Conservation (phyloP, 1,140 invertebrate species). For the Drosophila pachea region DNA sequence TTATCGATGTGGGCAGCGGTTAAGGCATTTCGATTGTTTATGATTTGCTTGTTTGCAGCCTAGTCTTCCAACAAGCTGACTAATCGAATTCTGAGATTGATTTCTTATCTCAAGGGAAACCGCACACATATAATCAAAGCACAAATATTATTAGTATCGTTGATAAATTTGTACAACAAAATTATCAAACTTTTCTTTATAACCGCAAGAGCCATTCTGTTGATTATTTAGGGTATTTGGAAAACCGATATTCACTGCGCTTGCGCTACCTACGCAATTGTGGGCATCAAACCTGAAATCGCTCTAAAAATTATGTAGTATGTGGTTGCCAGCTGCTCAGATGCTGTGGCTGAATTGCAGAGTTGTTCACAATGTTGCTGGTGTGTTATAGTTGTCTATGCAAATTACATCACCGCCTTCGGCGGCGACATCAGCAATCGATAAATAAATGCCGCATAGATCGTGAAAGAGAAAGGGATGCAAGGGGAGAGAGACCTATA, state of each 20-base stretch:
- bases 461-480: neutral
- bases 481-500: neutral
- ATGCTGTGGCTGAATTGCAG: slow-evolving; percentile 31
- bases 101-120: too few species aligned
- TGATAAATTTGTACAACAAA: neutral
- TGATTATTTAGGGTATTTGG: slow-evolving; percentile 17
- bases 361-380: slow-evolving; percentile 17
- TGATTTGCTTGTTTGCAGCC: slow-evolving; percentile 17
- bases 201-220: neutral
- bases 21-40: slow-evolving; percentile 52
- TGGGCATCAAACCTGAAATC: slow-evolving; percentile 67
- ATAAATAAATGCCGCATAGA: slow-evolving; percentile 31
- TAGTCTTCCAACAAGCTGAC: neutral
- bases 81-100: too few species aligned
- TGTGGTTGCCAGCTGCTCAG: slow-evolving; percentile 34
- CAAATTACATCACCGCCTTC: slow-evolving; percentile 69
- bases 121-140: neutral
- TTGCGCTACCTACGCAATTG: slow-evolving; percentile 42
- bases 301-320: slow-evolving; percentile 63
- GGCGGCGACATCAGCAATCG: slow-evolving; percentile 31
- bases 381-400: slow-evolving; percentile 55
- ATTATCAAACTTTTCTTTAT: neutral
- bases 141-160: neutral
- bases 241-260: slow-evolving; percentile 28
- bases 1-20: slow-evolving; percentile 25